phyloP scores from a whole-genome alignment of 2,113 vertebrate species.

The Charadrius vociferus region DNA sequence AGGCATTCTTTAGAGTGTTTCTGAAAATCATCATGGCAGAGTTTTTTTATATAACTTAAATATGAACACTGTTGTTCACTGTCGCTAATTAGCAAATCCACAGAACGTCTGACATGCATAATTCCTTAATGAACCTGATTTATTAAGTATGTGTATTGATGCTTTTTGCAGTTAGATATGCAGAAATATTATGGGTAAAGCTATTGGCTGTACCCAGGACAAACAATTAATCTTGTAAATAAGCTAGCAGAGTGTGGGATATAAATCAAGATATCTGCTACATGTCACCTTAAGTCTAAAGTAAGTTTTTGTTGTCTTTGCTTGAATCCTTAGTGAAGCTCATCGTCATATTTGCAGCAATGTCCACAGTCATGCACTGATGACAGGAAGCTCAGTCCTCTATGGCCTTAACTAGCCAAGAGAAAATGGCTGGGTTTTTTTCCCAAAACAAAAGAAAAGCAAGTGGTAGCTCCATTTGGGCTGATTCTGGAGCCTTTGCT shows the following conservation, averaged over 20 bases:
- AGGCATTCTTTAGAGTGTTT: background rate
- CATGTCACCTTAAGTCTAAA: background rate
- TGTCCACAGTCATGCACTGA: background rate
- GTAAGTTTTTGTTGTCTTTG: background rate
- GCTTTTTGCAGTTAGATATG: background rate
- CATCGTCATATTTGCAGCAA: background rate
- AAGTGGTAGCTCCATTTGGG: background rate
- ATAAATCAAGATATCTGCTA: slow-evolving; percentile 44
- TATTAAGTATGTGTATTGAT: slow-evolving; percentile 66
- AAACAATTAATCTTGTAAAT: slow-evolving; percentile 55
- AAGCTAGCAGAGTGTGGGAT: background rate
- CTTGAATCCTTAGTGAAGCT: background rate
- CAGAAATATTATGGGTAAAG: slow-evolving; percentile 23
- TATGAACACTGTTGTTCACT: background rate
- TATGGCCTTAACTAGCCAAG: background rate
- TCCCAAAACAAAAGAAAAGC: background rate
- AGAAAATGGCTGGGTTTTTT: background rate
- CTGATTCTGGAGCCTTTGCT: background rate
- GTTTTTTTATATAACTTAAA: background rate
- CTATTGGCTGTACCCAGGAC: slow-evolving; percentile 1
- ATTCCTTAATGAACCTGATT: slow-evolving; percentile 62
- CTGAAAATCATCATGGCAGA: background rate
- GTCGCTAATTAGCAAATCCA: slow-evolving; percentile 49
- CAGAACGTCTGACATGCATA: background rate
- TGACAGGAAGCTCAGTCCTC: background rate